Evolutionary conservation across 1,140 invertebrate genomes (phyloP).

Genomic region (Drosophila nigrodunni): DNA sequence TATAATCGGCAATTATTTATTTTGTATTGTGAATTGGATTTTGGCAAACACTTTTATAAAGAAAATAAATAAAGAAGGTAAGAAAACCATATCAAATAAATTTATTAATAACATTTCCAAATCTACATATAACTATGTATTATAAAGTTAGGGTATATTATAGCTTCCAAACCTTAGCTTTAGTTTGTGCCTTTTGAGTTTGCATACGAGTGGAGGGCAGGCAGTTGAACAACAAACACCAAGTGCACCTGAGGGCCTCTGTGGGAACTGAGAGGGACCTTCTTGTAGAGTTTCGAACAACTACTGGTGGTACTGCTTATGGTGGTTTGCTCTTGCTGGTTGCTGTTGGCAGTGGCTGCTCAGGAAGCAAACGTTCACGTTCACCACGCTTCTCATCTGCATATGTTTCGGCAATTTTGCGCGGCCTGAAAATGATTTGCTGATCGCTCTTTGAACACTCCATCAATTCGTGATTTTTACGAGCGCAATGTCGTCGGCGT

Average conservation of each 20-base stretch:
- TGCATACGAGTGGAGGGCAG: conserved; percentile 29
- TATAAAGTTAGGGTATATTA: not conserved
- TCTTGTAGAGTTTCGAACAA: conserved; percentile 32
- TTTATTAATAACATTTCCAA: too few species aligned
- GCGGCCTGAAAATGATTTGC: conserved; percentile 82
- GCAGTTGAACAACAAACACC: conserved; percentile 56
- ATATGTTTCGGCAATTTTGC: conserved; percentile 82
- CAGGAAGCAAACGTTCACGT: conserved; percentile 44
- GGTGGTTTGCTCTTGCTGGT: not conserved
- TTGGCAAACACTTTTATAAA: too few species aligned
- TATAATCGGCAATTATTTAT: too few species aligned
- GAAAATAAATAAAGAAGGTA: too few species aligned
- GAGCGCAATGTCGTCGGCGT: conserved; percentile 77
- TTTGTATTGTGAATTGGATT: too few species aligned
- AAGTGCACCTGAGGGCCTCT: conserved; percentile 58
- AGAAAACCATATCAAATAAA: too few species aligned
- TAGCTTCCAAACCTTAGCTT: not conserved
- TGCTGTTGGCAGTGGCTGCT: conserved; percentile 21
- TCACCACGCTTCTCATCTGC: conserved; percentile 65
- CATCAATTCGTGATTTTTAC: conserved; percentile 85
- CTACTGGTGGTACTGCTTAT: conserved; percentile 10
- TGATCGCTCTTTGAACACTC: conserved; percentile 81
- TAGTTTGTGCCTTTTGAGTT: not conserved
- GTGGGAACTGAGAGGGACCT: conserved; percentile 46
- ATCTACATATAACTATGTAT: too few species aligned